Percentiles rank a stretch among this genome's conserved stretches.
Conservation (phyloP, 2,888 invertebrate species). For the Galerucella pusilla region DNA sequence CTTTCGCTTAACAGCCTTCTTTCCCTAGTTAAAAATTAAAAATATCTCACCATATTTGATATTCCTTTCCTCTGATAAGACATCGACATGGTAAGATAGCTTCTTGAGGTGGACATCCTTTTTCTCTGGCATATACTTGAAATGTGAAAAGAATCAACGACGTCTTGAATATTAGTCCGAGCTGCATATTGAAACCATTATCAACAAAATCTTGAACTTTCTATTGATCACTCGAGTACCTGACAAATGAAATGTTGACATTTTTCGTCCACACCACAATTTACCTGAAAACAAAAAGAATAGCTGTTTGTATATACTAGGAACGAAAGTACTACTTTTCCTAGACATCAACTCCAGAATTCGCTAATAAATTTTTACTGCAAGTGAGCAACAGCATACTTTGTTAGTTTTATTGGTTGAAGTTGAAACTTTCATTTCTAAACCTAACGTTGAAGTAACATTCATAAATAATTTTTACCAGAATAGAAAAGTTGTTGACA, state of each 20-base stretch:
- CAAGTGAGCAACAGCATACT: too few relatives aligned
- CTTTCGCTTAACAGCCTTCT: too few relatives aligned
- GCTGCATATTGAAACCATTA: slow-evolving; percentile 8
- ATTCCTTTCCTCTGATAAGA: slow-evolving; percentile 79
- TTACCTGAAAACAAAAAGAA: not conserved
- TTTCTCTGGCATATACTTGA: slow-evolving; percentile 43
- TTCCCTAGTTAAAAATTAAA: not conserved
- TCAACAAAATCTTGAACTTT: not conserved
- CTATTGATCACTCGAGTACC: not conserved
- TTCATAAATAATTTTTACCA: too few relatives aligned
- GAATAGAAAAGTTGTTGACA: too few relatives aligned
- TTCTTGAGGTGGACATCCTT: slow-evolving; percentile 79
- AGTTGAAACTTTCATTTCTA: too few relatives aligned
- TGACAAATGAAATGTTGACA: not conserved
- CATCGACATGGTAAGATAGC: slow-evolving; percentile 86
- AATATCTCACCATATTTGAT: slow-evolving; percentile 82
- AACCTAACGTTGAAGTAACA: too few relatives aligned
- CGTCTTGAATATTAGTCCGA: slow-evolving; percentile 10
- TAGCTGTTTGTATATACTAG: not conserved
- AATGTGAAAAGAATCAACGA: slow-evolving; percentile 27
- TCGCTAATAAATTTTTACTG: too few relatives aligned
- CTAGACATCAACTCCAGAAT: too few relatives aligned
- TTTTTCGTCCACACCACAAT: not conserved
- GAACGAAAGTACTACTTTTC: too few relatives aligned
- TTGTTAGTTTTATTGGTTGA: too few relatives aligned